A percentile compares a stretch with the other conserved stretches of the same genome.
phyloP scores from a whole-genome alignment of 2,797 vertebrate genomes.

The Anisognathus igniventris region DNA sequence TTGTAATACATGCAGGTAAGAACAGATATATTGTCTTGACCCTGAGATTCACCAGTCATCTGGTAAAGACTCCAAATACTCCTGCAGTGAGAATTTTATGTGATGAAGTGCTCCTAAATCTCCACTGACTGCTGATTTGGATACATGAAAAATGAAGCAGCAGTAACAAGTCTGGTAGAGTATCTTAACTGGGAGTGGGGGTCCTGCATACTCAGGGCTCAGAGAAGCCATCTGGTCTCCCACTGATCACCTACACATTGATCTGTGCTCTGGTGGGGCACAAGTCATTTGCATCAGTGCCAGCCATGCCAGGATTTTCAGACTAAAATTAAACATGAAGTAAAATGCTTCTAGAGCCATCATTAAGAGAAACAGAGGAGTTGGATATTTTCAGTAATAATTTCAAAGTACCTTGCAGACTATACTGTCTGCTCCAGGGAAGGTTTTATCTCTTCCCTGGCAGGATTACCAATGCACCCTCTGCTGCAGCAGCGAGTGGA shows the following conservation, averaged over 20 bases:
- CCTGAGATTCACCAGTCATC: neutral
- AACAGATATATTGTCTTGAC: neutral
- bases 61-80: neutral
- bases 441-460: neutral
- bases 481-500: neutral
- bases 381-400: neutral
- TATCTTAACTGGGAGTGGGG: neutral
- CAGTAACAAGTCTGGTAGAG: neutral
- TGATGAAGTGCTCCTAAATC: neutral
- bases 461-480: neutral
- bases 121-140: neutral
- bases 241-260: neutral
- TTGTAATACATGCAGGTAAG: neutral
- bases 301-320: neutral
- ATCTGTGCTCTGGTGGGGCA: neutral
- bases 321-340: neutral
- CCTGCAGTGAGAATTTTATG: neutral
- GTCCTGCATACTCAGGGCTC: neutral
- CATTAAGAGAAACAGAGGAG: neutral
- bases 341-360: neutral
- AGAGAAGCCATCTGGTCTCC: neutral
- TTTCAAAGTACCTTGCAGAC: neutral
- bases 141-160: neutral
- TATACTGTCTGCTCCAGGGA: neutral
- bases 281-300: accelerated